Percentiles rank a stretch among this genome's conserved stretches.
These are phyloP conservation scores for Tenualosa thibaudeaui DNA, from an alignment of 2,797 vertebrate genomes.

Conservation along the genomic window DNA sequence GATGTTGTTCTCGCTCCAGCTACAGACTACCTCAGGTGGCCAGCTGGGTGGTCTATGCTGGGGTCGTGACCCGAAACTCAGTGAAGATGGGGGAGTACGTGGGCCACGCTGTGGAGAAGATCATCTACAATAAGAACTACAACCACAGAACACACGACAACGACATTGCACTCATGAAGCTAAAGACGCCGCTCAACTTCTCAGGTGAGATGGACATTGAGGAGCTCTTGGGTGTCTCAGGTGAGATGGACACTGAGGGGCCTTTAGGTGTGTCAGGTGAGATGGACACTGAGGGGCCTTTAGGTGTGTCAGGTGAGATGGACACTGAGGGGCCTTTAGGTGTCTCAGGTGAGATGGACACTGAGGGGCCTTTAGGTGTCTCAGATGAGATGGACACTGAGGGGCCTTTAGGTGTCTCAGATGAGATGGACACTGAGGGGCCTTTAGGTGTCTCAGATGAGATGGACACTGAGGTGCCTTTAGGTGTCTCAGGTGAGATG, in stretches of 20 bases:
- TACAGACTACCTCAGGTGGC: conserved; percentile 80
- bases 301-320: too few relatives aligned
- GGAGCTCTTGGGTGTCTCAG: neutral
- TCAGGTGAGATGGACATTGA: conserved; percentile 69
- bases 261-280: too few relatives aligned
- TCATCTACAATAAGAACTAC: conserved; percentile 83
- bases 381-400: too few relatives aligned
- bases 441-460: too few relatives aligned
- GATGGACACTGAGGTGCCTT: too few relatives aligned
- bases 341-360: too few relatives aligned
- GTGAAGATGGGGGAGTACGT: conserved; percentile 63
- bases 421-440: too few relatives aligned
- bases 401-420: too few relatives aligned
- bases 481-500: too few relatives aligned
- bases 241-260: neutral
- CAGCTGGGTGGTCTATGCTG: conserved; percentile 80
- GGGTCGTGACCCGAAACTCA: conserved; percentile 72
- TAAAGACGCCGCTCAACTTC: conserved; percentile 78
- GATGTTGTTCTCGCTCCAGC: conserved; percentile 56
- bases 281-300: too few relatives aligned
- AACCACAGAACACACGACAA: conserved; percentile 82
- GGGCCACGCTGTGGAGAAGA: conserved; percentile 76
- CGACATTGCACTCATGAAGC: conserved; percentile 84
- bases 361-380: too few relatives aligned
- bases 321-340: too few relatives aligned